phyloP scores from a whole-genome alignment of 53 echinoderm and acorn worm species.

The Crossaster papposus region DNA sequence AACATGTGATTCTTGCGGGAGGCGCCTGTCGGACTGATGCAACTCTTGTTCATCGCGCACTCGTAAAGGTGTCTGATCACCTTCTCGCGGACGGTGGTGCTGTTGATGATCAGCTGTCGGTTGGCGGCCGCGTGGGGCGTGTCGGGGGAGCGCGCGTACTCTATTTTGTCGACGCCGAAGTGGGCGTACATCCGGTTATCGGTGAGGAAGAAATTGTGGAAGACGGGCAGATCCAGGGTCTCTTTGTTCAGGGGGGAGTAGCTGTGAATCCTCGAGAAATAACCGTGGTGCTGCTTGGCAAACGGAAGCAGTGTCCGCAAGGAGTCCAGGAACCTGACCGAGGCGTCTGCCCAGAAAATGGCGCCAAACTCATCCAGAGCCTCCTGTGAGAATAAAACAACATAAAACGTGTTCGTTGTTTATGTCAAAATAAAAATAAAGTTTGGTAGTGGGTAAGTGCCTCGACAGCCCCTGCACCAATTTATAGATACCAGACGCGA shows the following conservation, averaged over 20 bases:
- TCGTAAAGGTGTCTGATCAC: slow-evolving; percentile 58
- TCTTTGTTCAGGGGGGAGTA: background rate
- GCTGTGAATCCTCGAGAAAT: slow-evolving; percentile 64
- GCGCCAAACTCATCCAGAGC: slow-evolving; percentile 72
- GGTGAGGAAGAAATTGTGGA: slow-evolving; percentile 68
- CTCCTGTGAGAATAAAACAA: too few relatives aligned
- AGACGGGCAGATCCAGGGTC: too few relatives aligned
- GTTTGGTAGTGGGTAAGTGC: too few relatives aligned
- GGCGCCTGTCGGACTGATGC: slow-evolving; percentile 66
- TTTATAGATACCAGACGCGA: too few relatives aligned
- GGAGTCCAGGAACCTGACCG: slow-evolving; percentile 65
- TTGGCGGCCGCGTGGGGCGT: slow-evolving; percentile 66
- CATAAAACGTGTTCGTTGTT: too few relatives aligned
- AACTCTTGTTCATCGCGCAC: slow-evolving; percentile 59
- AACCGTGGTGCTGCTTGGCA: slow-evolving; percentile 68
- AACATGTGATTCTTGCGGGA: slow-evolving; percentile 48
- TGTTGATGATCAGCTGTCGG: slow-evolving; percentile 74
- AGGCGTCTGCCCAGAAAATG: slow-evolving; percentile 82
- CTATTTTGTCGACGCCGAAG: slow-evolving; percentile 49
- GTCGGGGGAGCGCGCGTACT: slow-evolving; percentile 48
- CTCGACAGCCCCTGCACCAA: too few relatives aligned
- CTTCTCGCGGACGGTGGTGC: slow-evolving; percentile 54
- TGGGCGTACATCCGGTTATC: slow-evolving; percentile 47
- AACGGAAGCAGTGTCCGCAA: slow-evolving; percentile 41
- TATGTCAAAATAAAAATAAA: too few relatives aligned